Evolutionary conservation across 2,113 vertebrate genomes (phyloP).

Genomic region (Oncorhynchus gorbuscha): DNA sequence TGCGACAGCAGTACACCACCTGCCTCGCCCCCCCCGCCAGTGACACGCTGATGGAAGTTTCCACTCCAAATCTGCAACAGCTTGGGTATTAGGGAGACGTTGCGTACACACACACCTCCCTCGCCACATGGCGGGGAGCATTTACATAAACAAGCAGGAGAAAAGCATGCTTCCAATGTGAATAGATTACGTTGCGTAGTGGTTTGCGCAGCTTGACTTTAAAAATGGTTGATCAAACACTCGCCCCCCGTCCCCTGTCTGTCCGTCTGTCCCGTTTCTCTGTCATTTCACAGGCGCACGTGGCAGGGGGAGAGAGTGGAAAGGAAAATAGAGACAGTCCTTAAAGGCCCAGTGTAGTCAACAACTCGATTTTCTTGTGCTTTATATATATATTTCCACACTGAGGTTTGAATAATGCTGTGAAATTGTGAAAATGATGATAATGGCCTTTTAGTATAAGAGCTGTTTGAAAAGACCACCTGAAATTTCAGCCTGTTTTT

Average conservation of each 20-base stretch:
- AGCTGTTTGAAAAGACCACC: too few relatives aligned
- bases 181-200: conserved; percentile 14
- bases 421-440: too few relatives aligned
- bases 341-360: conserved; percentile 9
- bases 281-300: conserved; percentile 31
- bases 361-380: too few relatives aligned
- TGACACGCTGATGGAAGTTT: conserved; percentile 37
- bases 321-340: conserved; percentile 62
- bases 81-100: too few relatives aligned
- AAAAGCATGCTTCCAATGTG: conserved; percentile 7
- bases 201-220: too few relatives aligned
- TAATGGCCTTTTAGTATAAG: too few relatives aligned
- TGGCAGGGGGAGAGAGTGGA: conserved; percentile 43
- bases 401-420: too few relatives aligned
- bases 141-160: not conserved
- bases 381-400: too few relatives aligned
- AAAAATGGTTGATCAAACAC: too few relatives aligned
- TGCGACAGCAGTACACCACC: conserved; percentile 33
- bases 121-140: not conserved
- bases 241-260: too few relatives aligned
- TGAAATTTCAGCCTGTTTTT: too few relatives aligned
- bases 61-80: conserved; percentile 1
- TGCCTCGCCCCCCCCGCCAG: conserved; percentile 20
- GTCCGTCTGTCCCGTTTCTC: not conserved
- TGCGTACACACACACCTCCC: not conserved